A percentile compares a stretch with the other conserved stretches of the same genome.
Conservation (phyloP, 2,113 vertebrate species). For the Fregata magnificens region DNA sequence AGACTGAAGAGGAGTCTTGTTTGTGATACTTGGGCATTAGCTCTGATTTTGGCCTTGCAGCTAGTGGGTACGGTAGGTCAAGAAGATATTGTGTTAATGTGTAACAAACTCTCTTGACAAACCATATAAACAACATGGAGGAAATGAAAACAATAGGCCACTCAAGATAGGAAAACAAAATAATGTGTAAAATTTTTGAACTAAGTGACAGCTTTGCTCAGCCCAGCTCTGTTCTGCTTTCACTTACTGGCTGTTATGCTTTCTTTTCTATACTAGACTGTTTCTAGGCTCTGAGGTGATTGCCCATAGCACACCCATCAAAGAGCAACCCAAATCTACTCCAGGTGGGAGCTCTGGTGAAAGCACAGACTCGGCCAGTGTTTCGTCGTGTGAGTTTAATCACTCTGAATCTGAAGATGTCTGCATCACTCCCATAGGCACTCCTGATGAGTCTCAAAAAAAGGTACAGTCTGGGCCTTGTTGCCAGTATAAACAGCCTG, state of each 20-base stretch:
- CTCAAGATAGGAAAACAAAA: neutral
- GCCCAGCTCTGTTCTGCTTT: neutral
- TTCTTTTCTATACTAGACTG: slow-evolving; percentile 65
- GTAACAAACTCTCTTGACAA: neutral
- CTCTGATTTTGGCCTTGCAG: neutral
- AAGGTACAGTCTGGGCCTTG: slow-evolving; percentile 72
- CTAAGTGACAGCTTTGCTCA: neutral
- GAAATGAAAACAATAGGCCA: neutral
- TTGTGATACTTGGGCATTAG: neutral
- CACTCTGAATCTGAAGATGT: slow-evolving; percentile 82
- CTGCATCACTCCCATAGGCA: slow-evolving; percentile 69
- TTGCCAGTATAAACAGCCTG: too few species aligned
- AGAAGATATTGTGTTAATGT: neutral
- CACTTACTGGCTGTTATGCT: neutral
- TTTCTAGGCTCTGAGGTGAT: slow-evolving; percentile 83
- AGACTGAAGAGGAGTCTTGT: rapidly evolving
- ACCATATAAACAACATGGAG: neutral
- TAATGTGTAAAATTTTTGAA: neutral
- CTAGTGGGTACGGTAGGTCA: neutral
- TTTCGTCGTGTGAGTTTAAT: slow-evolving; percentile 89
- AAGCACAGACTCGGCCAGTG: slow-evolving; percentile 91
- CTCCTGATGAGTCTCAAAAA: slow-evolving; percentile 76
- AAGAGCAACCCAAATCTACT: slow-evolving; percentile 80
- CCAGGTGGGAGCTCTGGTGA: slow-evolving; percentile 88
- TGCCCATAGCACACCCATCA: slow-evolving; percentile 78